Evolutionary conservation across 1,140 invertebrate species (phyloP).

Genomic region (Solenopsis fugax): DNA sequence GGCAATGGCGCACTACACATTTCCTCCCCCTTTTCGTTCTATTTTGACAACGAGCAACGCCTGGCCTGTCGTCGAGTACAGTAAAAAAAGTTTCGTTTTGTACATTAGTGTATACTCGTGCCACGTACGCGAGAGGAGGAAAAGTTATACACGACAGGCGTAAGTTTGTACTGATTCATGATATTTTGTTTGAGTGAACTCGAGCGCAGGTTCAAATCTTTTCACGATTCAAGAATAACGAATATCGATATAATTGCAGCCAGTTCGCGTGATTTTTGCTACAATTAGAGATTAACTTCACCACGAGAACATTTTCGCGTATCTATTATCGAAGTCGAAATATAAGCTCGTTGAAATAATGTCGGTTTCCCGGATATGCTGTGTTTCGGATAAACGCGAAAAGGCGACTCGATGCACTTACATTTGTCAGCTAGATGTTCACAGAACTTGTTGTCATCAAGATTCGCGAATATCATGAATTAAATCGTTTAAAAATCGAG

Average conservation of each 20-base stretch:
- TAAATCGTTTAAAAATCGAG: not conserved
- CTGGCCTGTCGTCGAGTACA: conserved; percentile 57
- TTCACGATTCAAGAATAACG: not conserved
- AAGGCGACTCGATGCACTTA: not conserved
- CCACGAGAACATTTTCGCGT: not conserved
- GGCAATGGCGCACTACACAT: not conserved
- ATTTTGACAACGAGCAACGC: conserved; percentile 57
- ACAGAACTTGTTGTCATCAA: not conserved
- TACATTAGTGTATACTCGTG: conserved; percentile 42
- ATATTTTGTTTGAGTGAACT: conserved; percentile 18
- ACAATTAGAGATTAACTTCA: not conserved
- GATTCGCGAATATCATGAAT: not conserved
- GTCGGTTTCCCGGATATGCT: not conserved
- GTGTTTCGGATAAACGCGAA: not conserved
- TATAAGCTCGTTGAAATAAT: not conserved
- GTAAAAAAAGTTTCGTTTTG: conserved; percentile 60
- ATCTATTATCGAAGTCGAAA: not conserved
- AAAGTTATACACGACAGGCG: conserved; percentile 26
- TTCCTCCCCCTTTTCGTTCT: not conserved
- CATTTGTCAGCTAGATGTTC: conserved; percentile 15
- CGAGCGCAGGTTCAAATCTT: conserved; percentile 27
- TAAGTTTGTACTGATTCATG: conserved; percentile 54
- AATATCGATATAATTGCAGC: not conserved
- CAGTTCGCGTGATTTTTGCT: not conserved
- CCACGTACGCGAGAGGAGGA: conserved; percentile 26